These are phyloP conservation scores for Scaptomyza pallida DNA, from an alignment of 1,140 invertebrate species.

Conservation along the genomic window DNA sequence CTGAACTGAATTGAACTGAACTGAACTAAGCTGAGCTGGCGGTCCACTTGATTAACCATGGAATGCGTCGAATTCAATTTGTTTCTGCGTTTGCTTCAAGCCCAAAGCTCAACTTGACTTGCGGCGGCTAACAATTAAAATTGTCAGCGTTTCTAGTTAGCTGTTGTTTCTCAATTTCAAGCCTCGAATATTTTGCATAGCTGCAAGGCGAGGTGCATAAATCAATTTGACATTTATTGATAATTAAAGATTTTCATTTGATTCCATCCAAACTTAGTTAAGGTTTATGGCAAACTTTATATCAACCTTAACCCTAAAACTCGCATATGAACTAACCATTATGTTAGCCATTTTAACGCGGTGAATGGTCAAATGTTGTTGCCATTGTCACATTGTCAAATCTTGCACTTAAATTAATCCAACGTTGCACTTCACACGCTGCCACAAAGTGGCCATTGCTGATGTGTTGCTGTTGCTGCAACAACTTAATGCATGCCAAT, in stretches of 20 bases:
- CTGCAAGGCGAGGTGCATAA: slow-evolving; percentile 49
- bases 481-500: slow-evolving; percentile 82
- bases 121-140: slow-evolving; percentile 68
- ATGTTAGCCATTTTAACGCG: not conserved
- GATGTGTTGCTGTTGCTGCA: slow-evolving; percentile 32
- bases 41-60: slow-evolving; percentile 50
- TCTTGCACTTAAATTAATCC: slow-evolving; percentile 52
- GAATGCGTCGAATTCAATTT: slow-evolving; percentile 73
- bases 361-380: slow-evolving; percentile 18
- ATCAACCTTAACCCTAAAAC: slow-evolving; percentile 4
- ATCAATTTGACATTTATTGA: slow-evolving; percentile 66
- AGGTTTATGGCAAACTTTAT: not conserved
- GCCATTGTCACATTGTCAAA: slow-evolving; percentile 36
- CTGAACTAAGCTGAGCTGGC: slow-evolving; percentile 8
- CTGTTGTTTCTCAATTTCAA: slow-evolving; percentile 5
- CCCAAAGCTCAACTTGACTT: not conserved
- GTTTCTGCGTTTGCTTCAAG: slow-evolving; percentile 61
- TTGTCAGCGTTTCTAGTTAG: slow-evolving; percentile 31
- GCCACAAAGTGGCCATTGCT: slow-evolving; percentile 48
- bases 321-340: not conserved
- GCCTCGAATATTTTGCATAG: slow-evolving; percentile 64
- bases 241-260: too few relatives aligned
- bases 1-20: too few relatives aligned
- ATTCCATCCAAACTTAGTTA: too few relatives aligned
- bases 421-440: slow-evolving; percentile 71